Base-by-base conservation (phyloP, 2,797 vertebrate genomes). In the Etheostoma perlongum region DNA sequence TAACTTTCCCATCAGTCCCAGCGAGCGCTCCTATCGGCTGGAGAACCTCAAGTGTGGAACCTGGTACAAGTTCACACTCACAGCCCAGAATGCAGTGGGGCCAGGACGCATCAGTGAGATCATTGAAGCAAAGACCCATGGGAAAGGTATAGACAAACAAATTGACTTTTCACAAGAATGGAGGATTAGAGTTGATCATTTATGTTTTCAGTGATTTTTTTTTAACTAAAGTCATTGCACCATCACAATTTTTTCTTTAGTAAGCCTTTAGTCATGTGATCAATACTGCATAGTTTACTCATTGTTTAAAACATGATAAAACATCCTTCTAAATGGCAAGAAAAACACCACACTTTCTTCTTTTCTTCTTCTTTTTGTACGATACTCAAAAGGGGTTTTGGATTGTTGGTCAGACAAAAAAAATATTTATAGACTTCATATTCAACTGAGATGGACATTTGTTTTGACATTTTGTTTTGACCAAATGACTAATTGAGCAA, bases 41-140 rank as follows among this genome's bases (percentile, higher is more conserved):
- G 98, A 99, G 79, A 99, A 96, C 19, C 89, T 99, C 59, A 99
- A 98, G 64, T 99, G 98, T 40, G 98, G 98, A 59, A 99, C 98
- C 0, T 99, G 98, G 98, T 99, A 99, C 83, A 99, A 99, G 87
- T 99, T 99, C 88, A 99, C 98, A 0, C 93, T 99, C n/a, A 99
- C 98, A 0, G 98, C 98, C 71, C 98, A 99, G 88, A 99, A 99
- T 1, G 98, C 97, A 40, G 98, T 99, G 49, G 98, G 98, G 1
- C 97, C 98, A 0, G 98, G 98, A 0, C 97, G 97, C 79, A 99
- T 99, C 90, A 99, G 98, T 47, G 98, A 99, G 87, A 99, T 99
- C 88, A 99, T 99, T 42, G 98, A 99, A 88, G 98, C 98, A 9
- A 99, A 99, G 92, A 99, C 98, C 0, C 93, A 99, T 23, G 98